These are phyloP conservation scores for Hylyphantes graminicola DNA, from an alignment of 1,140 invertebrate genomes.

Conservation along the genomic window DNA sequence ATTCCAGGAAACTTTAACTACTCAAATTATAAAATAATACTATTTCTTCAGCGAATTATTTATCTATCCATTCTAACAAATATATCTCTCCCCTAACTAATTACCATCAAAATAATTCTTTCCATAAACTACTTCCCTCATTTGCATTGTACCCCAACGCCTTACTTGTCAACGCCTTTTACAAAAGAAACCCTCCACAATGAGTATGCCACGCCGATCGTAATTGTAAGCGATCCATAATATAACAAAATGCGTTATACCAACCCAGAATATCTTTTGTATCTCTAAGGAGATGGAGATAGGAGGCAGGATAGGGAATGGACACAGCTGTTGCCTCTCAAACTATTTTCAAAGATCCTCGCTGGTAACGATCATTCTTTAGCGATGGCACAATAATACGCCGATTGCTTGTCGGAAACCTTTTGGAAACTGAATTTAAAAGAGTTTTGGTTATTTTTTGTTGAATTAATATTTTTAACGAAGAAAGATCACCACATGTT, in stretches of 20 bases:
- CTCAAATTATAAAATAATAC: too few relatives aligned
- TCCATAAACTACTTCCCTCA: conserved; percentile 20
- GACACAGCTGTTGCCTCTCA: conserved; percentile 47
- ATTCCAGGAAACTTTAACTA: too few relatives aligned
- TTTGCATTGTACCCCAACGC: conserved; percentile 22
- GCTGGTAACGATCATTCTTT: conserved; percentile 56
- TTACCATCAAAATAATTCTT: background rate
- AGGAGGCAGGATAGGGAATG: conserved; percentile 15
- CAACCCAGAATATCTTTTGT: conserved; percentile 31
- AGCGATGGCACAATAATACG: conserved; percentile 56
- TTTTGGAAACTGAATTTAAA: conserved; percentile 52
- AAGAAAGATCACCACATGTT: conserved; percentile 44
- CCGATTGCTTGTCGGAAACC: conserved; percentile 42
- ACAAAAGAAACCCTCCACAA: conserved; percentile 33
- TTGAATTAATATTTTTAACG: conserved; percentile 54
- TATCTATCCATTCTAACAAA: too few relatives aligned
- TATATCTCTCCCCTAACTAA: too few relatives aligned
- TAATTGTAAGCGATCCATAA: conserved; percentile 58
- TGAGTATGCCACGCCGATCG: conserved; percentile 17
- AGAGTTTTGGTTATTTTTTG: conserved; percentile 2
- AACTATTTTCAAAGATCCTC: conserved; percentile 50
- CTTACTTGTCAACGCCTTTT: conserved; percentile 19
- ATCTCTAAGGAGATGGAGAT: conserved; percentile 13
- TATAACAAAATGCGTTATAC: conserved; percentile 52
- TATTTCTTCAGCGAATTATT: too few relatives aligned